Conservation (phyloP, 1,140 invertebrate species). For the Apis dorsata region DNA sequence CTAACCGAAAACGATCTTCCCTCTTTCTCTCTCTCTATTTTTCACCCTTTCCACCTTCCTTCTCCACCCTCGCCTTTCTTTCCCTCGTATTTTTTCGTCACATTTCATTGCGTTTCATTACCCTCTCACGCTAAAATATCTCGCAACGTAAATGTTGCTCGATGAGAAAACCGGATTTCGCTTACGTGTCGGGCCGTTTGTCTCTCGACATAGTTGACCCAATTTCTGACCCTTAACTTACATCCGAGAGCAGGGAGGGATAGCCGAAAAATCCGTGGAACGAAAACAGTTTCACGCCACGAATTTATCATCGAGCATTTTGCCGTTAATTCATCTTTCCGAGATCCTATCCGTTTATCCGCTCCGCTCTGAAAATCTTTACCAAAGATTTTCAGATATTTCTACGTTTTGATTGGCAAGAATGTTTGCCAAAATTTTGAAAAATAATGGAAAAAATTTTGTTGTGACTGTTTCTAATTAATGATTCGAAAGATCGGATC, state of each 20-base stretch:
- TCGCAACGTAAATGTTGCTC: not conserved
- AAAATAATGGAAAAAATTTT: too few species aligned
- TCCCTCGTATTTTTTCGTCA: slow-evolving; percentile 23
- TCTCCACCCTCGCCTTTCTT: not conserved
- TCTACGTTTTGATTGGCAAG: too few species aligned
- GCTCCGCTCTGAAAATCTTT: too few species aligned
- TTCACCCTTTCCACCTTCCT: too few species aligned
- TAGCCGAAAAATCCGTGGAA: not conserved
- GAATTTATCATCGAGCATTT: slow-evolving; percentile 35
- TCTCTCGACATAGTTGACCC: slow-evolving; percentile 39
- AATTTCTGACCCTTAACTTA: slow-evolving; percentile 29
- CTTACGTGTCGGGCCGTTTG: slow-evolving; percentile 21
- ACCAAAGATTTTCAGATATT: too few species aligned
- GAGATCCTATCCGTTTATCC: too few species aligned
- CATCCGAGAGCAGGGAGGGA: not conserved
- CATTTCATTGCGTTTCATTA: slow-evolving; percentile 58
- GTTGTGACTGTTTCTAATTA: too few species aligned
- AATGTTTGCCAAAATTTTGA: too few species aligned
- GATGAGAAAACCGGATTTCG: not conserved
- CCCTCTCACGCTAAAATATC: not conserved
- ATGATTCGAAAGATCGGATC: too few species aligned
- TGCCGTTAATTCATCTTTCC: slow-evolving; percentile 13
- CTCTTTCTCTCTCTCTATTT: not conserved
- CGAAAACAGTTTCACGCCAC: not conserved
- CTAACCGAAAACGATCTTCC: slow-evolving; percentile 48